Evolutionary conservation across 1,140 invertebrate species (phyloP).

Genomic region (Brachystomella parvula): DNA sequence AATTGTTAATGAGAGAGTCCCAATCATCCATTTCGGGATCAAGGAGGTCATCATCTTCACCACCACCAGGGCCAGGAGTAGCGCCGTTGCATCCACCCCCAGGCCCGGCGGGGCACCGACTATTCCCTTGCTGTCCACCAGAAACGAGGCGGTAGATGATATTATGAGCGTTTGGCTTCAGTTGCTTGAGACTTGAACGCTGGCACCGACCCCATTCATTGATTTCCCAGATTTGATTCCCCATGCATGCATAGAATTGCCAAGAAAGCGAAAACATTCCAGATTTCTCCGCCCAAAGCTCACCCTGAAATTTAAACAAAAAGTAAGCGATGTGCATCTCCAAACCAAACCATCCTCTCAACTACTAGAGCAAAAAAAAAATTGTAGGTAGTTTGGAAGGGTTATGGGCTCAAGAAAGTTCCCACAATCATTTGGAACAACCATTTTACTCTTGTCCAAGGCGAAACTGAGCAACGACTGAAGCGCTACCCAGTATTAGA

Average conservation of each 20-base stretch:
- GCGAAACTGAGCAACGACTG: constrained; percentile 4
- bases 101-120: background rate
- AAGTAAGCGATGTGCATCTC: no score
- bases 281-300: constrained; percentile 87
- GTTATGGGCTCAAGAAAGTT: background rate
- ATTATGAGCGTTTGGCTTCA: constrained; percentile 71
- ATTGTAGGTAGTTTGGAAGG: background rate
- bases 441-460: constrained; percentile 6
- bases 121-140: constrained; percentile 9
- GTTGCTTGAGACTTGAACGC: constrained; percentile 67
- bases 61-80: background rate
- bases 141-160: constrained; percentile 15
- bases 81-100: background rate
- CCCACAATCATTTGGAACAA: background rate
- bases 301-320: constrained; percentile 72
- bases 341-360: background rate
- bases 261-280: constrained; percentile 74
- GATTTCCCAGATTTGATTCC: constrained; percentile 85
- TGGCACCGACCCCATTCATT: constrained; percentile 93
- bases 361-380: constrained; percentile 11
- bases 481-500: constrained; percentile 4
- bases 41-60: background rate
- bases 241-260: constrained; percentile 95
- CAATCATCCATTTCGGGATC: constrained; percentile 31
- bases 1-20: constrained; percentile 35